These are phyloP conservation scores for Pseudorectes ferrugineus DNA, from an alignment of 2,113 vertebrate species.

Conservation along the genomic window DNA sequence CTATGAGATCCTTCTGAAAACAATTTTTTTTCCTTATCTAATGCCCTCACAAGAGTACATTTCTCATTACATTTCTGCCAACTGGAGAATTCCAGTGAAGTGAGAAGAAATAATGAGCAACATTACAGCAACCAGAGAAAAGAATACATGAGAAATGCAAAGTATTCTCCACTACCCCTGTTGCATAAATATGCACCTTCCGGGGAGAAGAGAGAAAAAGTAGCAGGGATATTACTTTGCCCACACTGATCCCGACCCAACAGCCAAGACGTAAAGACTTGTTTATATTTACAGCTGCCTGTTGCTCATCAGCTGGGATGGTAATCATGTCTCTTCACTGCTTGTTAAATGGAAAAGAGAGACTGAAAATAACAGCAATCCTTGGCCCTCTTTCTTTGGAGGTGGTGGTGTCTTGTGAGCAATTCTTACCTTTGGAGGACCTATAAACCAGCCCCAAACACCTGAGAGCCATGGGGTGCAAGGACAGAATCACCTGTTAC, in stretches of 20 bases:
- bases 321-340: not conserved
- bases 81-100: constrained; percentile 26
- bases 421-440: not conserved
- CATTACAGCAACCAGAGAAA: not conserved
- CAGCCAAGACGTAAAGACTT: not conserved
- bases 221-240: not conserved
- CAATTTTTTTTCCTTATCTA: constrained; percentile 9
- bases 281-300: not conserved
- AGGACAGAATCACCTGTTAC: not conserved
- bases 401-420: not conserved
- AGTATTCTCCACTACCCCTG: not conserved
- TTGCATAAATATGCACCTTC: not conserved
- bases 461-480: rapidly evolving
- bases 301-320: not conserved
- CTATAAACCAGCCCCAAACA: not conserved
- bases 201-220: not conserved
- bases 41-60: constrained; percentile 31
- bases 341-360: not conserved
- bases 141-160: not conserved
- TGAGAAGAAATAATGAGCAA: constrained; percentile 31
- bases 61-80: constrained; percentile 56
- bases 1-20: constrained; percentile 17
- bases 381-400: not conserved
- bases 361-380: not conserved
- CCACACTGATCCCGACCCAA: not conserved